Evolutionary conservation across 1,140 invertebrate genomes (phyloP), one percentile per base, ranked within the genome.

Genomic region (Gonioctena quinquepunctata): DNA sequence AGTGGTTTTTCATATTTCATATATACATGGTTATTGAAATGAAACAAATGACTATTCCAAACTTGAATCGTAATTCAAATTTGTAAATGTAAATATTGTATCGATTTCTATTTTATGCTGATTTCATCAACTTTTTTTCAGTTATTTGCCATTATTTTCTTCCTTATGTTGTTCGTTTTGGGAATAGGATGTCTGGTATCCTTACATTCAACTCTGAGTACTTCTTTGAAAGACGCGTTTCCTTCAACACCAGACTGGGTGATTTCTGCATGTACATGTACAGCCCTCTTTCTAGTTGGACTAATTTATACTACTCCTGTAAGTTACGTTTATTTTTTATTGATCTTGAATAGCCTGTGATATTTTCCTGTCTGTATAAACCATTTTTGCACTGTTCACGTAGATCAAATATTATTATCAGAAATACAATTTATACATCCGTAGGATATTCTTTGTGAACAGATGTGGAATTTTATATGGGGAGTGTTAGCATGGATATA

Each of bases 91-190:
- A 16, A 52, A 11, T 16, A 16, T 52, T 11, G 16, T 11, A 6
- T 6, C 16, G 21, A 52, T n/a, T n/a, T 1, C 2, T 52, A 3
- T 52, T 8, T 18, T 52, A 13, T 52, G 2, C 7, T 18, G 16
- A n/a, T n/a, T n/a, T n/a, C n/a, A n/a, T n/a, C n/a, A n/a, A n/a
- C n/a, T n/a, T n/a, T n/a, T n/a, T n/a, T 52, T 52, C 5, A 52
- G 50, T 52, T 52, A 18, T 97, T 96, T 85, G 87, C 95, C 0
- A 89, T 94, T 0, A 83, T 96, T 0, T 97, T 97, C 85, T 97
- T 97, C 85, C 82, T 96, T n/a, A 95, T 95, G 93, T 86, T 95
- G 77, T 92, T 93, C 57, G 90, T 93, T 0, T 82, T 96, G 59
- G 94, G 93, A 1, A 84, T 92, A 11, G 94, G 94, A 1, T 92